Base-by-base conservation (phyloP, 2,888 invertebrate species). In the Leucania comma region DNA sequence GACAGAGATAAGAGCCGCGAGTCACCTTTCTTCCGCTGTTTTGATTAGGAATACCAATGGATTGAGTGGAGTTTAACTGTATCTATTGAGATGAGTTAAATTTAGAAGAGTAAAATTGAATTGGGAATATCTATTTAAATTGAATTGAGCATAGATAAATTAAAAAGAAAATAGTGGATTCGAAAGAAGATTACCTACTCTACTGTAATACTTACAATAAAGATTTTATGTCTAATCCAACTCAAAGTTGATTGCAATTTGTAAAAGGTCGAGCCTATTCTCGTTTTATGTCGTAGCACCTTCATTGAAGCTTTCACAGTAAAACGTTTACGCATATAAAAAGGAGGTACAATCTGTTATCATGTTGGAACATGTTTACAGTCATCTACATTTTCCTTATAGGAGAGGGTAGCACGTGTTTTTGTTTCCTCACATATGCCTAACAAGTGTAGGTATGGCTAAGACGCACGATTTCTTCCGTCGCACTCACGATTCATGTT, bases 341-440 rank as follows among this genome's bases (percentile, higher is more conserved):
- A 60, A 32, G 38, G 24, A 46, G 24, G 38, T 50, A 17, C 61
- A 65, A 62, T 68, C 50, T 59, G 58, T 75, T 65, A 65, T 56
- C 75, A 75, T 68, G 68, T 60, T 62, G 8, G 60, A 60, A 60
- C 56, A 60, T 80, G 58, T 75, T 80, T 61, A 67, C 35, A 22
- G 24, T n/a, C 42, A 20, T 22, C 51, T 42, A 61, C 32, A 61
- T 78, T 80, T 75, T 75, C 53, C 75, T 59, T 26, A 62, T 58
- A 26, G 50, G 26, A 51, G n/a, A 26, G 12, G 60, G 42, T 32
- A 59, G n/a, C 42, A 70, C 81, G 66, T 80, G 58, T 22, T 58
- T 22, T 51, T 59, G 12, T 48, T 20, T 51, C 26, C 53, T 53
- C 38, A 53, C 29, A 61, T 35, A 26, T 46, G 50, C 38, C 22